Evolutionary conservation across 2,888 invertebrate genomes (phyloP).

Genomic region (Agapostemon virescens): DNA sequence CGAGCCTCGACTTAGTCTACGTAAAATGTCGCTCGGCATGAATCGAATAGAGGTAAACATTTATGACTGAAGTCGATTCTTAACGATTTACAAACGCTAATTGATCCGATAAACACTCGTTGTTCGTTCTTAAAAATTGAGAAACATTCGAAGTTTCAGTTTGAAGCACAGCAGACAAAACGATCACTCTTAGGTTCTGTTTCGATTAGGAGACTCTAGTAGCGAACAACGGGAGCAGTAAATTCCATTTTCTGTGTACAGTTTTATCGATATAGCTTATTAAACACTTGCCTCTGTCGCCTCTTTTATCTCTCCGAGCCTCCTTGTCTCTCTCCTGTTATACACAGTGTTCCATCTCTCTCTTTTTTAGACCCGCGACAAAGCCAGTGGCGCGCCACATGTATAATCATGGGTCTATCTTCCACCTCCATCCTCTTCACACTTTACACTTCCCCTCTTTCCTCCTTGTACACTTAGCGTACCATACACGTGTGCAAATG

Average conservation of each 20-base stretch:
- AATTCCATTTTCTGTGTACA: constrained; percentile 37
- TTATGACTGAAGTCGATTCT: no score
- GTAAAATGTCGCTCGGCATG: no score
- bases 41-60: no score
- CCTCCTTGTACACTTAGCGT: background rate
- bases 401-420: constrained; percentile 25
- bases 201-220: background rate
- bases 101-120: background rate
- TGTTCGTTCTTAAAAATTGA: background rate
- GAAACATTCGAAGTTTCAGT: no score
- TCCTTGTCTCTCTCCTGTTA: constrained; percentile 32
- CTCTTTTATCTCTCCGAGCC: constrained; percentile 34
- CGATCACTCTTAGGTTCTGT: background rate
- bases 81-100: no score
- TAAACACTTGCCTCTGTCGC: constrained; percentile 43
- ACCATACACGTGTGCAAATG: background rate
- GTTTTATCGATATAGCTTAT: constrained; percentile 52
- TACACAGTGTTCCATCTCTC: constrained; percentile 8
- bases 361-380: constrained; percentile 21
- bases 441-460: background rate
- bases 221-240: background rate
- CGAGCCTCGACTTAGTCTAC: no score
- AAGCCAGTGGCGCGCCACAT: constrained; percentile 23
- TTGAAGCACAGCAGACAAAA: background rate
- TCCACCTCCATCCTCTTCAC: background rate